Conservation (phyloP, 1,140 invertebrate species). For the Metaphire vulgaris region DNA sequence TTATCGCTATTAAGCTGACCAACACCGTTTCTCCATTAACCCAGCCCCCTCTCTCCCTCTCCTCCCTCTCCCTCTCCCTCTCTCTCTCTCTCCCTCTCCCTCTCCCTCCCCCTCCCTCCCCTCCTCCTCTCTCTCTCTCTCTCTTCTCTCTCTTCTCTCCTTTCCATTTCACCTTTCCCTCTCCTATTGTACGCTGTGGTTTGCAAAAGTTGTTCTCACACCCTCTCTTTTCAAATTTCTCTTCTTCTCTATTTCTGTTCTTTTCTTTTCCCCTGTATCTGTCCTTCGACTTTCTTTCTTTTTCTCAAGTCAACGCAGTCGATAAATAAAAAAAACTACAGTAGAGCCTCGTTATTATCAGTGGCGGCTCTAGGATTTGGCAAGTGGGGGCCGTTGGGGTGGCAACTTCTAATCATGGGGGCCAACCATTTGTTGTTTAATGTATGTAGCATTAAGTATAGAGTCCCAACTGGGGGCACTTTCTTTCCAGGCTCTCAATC, state of each 20-base stretch:
- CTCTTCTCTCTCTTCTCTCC: background rate
- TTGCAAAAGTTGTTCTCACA: background rate
- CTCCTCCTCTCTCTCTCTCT: background rate
- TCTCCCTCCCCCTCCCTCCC: background rate
- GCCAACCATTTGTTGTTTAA: background rate
- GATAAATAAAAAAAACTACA: too few species aligned
- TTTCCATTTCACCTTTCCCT: background rate
- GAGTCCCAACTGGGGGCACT: background rate
- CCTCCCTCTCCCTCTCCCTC: background rate
- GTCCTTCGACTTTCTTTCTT: background rate
- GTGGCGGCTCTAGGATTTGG: too few species aligned
- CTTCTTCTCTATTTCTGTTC: background rate
- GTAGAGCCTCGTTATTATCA: too few species aligned
- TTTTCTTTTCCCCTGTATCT: background rate
- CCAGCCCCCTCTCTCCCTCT: too few species aligned
- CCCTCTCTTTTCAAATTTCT: background rate
- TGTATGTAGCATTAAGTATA: background rate
- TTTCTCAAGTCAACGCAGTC: too few species aligned
- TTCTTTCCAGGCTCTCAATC: too few species aligned
- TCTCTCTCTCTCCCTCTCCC: background rate
- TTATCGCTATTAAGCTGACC: too few species aligned
- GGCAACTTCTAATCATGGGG: background rate
- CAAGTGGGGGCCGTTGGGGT: too few species aligned
- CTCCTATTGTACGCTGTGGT: background rate
- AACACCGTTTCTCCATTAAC: too few species aligned